Conservation (phyloP, 2,797 vertebrate species). For the Eospalax fontanierii region DNA sequence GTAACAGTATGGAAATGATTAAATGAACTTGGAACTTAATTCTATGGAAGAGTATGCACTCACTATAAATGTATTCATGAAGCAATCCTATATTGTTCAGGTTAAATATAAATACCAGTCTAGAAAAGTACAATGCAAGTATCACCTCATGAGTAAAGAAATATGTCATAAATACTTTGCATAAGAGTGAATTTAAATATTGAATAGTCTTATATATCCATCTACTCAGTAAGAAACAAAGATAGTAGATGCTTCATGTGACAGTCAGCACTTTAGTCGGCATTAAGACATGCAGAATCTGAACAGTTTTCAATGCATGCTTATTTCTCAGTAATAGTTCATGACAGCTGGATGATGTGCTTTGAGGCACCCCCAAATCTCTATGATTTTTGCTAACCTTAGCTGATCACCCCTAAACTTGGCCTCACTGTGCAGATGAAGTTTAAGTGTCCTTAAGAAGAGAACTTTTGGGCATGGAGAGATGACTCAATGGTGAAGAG, state of each 20-base stretch:
- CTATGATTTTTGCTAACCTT: not conserved
- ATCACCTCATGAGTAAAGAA: not conserved
- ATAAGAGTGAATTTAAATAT: not conserved
- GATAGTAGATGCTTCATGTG: no score
- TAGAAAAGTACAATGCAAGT: slow-evolving; percentile 9
- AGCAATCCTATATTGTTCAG: not conserved
- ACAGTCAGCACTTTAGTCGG: not conserved
- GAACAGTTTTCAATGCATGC: not conserved
- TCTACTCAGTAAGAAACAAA: not conserved
- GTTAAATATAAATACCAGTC: not conserved
- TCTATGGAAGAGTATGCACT: not conserved
- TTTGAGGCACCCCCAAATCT: not conserved
- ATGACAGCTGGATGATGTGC: not conserved
- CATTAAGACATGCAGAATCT: not conserved
- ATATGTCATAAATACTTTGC: not conserved
- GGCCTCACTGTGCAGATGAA: not conserved
- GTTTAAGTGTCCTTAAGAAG: not conserved
- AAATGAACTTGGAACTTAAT: not conserved
- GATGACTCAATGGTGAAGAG: no score
- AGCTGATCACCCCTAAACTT: not conserved
- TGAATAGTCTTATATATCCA: not conserved
- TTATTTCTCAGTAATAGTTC: not conserved
- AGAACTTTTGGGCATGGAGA: not conserved
- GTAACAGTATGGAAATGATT: not conserved
- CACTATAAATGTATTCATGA: not conserved